phyloP scores from a whole-genome alignment of 2,888 invertebrate genomes.

The Iselma pallidipennis region DNA sequence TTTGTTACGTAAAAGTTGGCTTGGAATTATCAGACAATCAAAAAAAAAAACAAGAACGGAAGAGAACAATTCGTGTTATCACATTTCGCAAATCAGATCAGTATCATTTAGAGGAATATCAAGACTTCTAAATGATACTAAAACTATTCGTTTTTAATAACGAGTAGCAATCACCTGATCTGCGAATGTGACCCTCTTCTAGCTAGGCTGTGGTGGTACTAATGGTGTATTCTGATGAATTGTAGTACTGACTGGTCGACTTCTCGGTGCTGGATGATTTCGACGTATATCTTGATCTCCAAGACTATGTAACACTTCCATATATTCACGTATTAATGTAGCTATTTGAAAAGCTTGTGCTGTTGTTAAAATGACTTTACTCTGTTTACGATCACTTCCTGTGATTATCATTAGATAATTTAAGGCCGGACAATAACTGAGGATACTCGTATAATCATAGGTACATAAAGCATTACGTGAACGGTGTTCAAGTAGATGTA shows the following conservation, averaged over 20 bases:
- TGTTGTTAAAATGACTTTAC: constrained; percentile 88
- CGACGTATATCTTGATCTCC: constrained; percentile 46
- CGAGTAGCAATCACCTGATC: constrained; percentile 52
- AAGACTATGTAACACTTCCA: constrained; percentile 60
- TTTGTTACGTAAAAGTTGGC: constrained; percentile 4
- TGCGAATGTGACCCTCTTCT: constrained; percentile 58
- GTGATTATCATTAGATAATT: constrained; percentile 94
- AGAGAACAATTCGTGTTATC: neutral
- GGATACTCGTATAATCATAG: constrained; percentile 86
- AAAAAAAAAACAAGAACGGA: too few relatives aligned
- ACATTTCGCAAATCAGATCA: constrained; percentile 21
- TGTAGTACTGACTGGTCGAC: constrained; percentile 58
- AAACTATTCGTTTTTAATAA: constrained; percentile 31
- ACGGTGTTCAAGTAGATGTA: constrained; percentile 86
- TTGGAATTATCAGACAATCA: neutral
- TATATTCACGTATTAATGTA: constrained; percentile 88
- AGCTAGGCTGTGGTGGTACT: constrained; percentile 64
- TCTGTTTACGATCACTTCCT: constrained; percentile 86
- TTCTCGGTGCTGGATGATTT: constrained; percentile 44
- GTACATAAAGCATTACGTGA: constrained; percentile 88
- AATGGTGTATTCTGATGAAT: constrained; percentile 59
- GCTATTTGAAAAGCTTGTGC: constrained; percentile 93
- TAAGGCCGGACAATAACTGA: constrained; percentile 89
- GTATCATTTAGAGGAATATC: constrained; percentile 12
- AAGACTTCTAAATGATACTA: constrained; percentile 3